These are phyloP conservation scores for Peromyscus maniculatus DNA, from an alignment of 2,113 vertebrate species.

Conservation along the genomic window DNA sequence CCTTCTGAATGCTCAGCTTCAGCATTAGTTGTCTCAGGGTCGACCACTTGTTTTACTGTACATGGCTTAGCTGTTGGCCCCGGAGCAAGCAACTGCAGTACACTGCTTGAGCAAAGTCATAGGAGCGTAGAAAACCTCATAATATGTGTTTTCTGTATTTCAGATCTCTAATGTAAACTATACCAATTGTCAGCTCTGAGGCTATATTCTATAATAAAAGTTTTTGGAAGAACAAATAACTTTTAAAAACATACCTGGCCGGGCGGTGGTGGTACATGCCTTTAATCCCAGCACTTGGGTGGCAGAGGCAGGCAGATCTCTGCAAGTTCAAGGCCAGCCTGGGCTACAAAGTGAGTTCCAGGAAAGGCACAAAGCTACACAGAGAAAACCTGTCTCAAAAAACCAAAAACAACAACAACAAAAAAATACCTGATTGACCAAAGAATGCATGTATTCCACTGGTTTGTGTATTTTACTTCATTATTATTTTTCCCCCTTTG, in stretches of 20 bases:
- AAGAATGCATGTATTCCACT: not conserved
- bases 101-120: not conserved
- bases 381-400: too few relatives aligned
- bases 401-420: too few relatives aligned
- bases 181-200: constrained; percentile 20
- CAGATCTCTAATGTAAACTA: constrained; percentile 45
- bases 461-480: not conserved
- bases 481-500: not conserved
- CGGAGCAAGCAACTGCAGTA: not conserved
- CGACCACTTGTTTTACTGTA: not conserved
- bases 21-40: not conserved
- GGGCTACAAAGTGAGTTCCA: too few relatives aligned
- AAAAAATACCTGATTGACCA: not conserved
- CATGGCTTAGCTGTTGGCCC: not conserved
- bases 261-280: too few relatives aligned
- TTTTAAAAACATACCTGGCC: constrained; percentile 22
- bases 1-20: not conserved
- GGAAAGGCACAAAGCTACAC: too few relatives aligned
- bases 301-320: too few relatives aligned
- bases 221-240: constrained; percentile 1
- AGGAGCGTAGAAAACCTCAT: constrained; percentile 9
- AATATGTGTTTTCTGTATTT: constrained; percentile 38
- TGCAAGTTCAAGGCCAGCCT: too few relatives aligned
- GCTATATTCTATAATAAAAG: constrained; percentile 1
- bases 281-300: too few relatives aligned